Base-by-base conservation (phyloP, 2,113 vertebrate species). In the Centropus unirufus region DNA sequence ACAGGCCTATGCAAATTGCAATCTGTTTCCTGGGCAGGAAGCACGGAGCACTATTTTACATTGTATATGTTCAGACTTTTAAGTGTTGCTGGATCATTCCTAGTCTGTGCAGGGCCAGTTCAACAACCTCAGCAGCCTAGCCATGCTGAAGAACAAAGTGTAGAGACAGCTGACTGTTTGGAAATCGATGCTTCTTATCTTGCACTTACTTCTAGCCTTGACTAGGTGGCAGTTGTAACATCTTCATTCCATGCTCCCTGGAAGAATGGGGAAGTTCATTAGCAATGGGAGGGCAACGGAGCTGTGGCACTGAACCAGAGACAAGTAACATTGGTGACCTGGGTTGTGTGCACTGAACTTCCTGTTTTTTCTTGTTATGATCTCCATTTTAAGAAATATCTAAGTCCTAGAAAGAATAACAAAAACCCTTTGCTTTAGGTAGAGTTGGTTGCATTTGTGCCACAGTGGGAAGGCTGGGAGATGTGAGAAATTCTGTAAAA, bases 11-110 rank as follows among this genome's bases (percentile, higher is more conserved):
- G 70, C 49, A 90, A 96, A 94, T 79, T 69, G 24, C 78, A 91
- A 61, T 93, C 92, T 94, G 75, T 90, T 96, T 93, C 12, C 70
- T 95, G 82, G 78, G 54, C 87, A 69, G 75, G 54, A 68, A 58
- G 49, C 62, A 79, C 69, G 62, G 39, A 91, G 9, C 20, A 14
- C 51, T 67, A 3, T 57, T 87, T 78, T 74, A 32, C 22, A 26
- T 24, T 62, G 78, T 54, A 11, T 36, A 22, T 9, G 21, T 14
- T 82, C 78, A 85, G 78, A 23, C n/a, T 58, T 36, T 27, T 61
- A 85, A 61, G n/a, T 62, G 36, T 39, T 87, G 49, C 44, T 95
- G 90, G 74, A 76, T 78, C 57, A 68, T 72, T 72, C 47, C 70
- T 42, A 63, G 47, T 52, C 47, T 12, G 11, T 81, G 34, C 55